phyloP scores from a whole-genome alignment of 2,888 invertebrate genomes.

The Carterocephalus palaemon region DNA sequence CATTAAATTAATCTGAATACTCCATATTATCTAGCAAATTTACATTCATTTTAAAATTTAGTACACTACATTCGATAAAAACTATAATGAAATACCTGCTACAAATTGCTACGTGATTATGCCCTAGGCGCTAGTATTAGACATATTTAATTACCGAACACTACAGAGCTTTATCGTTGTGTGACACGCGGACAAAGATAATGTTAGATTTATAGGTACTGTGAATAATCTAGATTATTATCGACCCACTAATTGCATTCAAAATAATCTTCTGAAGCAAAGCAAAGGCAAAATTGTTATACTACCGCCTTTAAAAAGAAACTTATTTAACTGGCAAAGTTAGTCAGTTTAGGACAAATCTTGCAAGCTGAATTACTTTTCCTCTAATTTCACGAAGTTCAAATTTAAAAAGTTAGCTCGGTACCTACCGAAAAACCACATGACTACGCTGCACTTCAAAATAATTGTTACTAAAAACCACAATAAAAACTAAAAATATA shows the following conservation, averaged over 20 bases:
- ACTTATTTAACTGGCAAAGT: too few species aligned
- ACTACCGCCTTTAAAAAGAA: too few species aligned
- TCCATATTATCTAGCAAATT: conserved; percentile 7
- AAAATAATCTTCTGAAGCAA: too few species aligned
- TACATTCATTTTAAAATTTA: conserved; percentile 19
- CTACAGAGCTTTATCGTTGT: conserved; percentile 14
- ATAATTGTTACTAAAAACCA: conserved; percentile 6
- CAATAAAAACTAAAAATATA: conserved; percentile 12
- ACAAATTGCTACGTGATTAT: conserved; percentile 20
- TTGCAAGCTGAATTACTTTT: too few species aligned
- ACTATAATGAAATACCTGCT: conserved; percentile 23
- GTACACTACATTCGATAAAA: conserved; percentile 16
- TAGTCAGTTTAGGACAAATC: too few species aligned
- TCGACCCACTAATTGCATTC: conserved; percentile 15
- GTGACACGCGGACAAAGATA: conserved; percentile 22
- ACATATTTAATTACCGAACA: conserved; percentile 23
- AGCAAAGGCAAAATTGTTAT: too few species aligned
- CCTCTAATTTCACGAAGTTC: too few species aligned
- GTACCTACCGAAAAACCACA: too few species aligned
- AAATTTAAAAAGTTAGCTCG: too few species aligned
- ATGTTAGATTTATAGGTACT: conserved; percentile 22
- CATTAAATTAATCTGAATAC: not conserved
- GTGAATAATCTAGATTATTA: conserved; percentile 17
- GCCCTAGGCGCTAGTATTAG: conserved; percentile 17
- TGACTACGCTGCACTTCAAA: too few species aligned